Evolutionary conservation across 2,113 vertebrate species (phyloP), one percentile per base, ranked within the genome.

Genomic region (Halichoerus grypus): DNA sequence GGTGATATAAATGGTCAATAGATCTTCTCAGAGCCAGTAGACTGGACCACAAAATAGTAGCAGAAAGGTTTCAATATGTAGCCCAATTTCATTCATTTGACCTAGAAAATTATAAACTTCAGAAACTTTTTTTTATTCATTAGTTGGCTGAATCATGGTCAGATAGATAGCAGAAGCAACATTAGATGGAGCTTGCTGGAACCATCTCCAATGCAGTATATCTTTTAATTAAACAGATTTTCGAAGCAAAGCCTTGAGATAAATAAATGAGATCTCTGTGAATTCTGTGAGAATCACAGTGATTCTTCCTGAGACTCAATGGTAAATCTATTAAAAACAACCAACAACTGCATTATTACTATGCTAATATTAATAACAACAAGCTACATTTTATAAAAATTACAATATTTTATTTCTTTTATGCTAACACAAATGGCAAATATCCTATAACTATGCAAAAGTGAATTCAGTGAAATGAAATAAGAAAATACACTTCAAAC

Each of bases 191-290:
- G 55, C 31, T 95, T 98, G 95, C 42, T 97, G 53, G 21, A 97
- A 95, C 59, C 39, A 91, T 90, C 74, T 36, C 9, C 0, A 0
- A 51, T 69, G 72, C 88, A 81, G 88, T 97, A 90, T 94, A 97
- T 65, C 16, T 97, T 83, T 96, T 88, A 71, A 97, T 95, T 98
- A 95, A 98, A 95, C 59, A 89, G 51, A 33, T 98, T 98, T 98
- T 80, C 72, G 98, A 98, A 77, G 24, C 98, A 98, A 98, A 97
- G 82, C 8, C 31, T 76, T 67, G 71, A 13, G 4, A 80, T 59
- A 86, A 71, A 77, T 57, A 97, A 94, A 91, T 51, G 11, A 61
- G 87, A 95, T 93, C 87, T 98, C 96, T 97, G 94, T 97, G 94
- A 98, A 95, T 97, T 93, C 84, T 95, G 77, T 96, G 90, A 96